A percentile compares a stretch with the other conserved stretches of the same genome.
These are phyloP conservation scores for Coremacera marginata DNA, from an alignment of 2,888 invertebrate genomes.

Conservation along the genomic window DNA sequence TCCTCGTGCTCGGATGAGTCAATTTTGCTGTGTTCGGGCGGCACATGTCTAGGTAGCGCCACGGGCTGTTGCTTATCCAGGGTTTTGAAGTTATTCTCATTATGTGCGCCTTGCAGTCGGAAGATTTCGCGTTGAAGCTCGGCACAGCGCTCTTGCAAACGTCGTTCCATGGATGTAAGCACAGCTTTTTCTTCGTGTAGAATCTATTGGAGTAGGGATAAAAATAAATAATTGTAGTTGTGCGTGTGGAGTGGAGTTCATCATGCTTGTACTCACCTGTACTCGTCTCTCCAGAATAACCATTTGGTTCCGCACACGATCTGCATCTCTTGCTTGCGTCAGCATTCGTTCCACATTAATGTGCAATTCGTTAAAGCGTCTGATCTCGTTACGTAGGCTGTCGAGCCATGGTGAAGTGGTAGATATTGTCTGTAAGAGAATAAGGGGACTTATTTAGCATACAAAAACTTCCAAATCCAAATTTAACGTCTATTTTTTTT, in stretches of 20 bases:
- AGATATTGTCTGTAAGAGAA: constrained; percentile 73
- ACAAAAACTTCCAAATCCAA: too few species aligned
- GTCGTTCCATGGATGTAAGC: constrained; percentile 79
- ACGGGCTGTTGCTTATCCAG: constrained; percentile 65
- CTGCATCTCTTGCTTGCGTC: constrained; percentile 78
- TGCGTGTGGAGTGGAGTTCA: not conserved
- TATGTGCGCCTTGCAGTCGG: constrained; percentile 70
- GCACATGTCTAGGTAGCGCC: constrained; percentile 66
- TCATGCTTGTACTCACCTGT: constrained; percentile 70
- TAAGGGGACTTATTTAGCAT: too few species aligned
- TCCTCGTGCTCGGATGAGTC: constrained; percentile 86
- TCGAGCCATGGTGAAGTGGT: constrained; percentile 76
- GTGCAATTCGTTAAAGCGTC: constrained; percentile 81
- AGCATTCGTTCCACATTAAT: constrained; percentile 84
- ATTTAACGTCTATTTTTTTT: too few species aligned
- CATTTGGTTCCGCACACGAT: constrained; percentile 79
- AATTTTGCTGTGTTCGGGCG: constrained; percentile 59
- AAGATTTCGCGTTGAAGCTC: constrained; percentile 80
- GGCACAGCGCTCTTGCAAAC: constrained; percentile 81
- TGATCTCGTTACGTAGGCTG: constrained; percentile 77
- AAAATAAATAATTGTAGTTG: not conserved
- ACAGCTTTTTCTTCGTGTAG: constrained; percentile 84
- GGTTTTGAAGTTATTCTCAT: constrained; percentile 63
- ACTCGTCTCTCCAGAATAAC: constrained; percentile 79
- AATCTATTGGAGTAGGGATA: constrained; percentile 70